Conservation (phyloP, 2,797 vertebrate species). For the Spea hammondii region DNA sequence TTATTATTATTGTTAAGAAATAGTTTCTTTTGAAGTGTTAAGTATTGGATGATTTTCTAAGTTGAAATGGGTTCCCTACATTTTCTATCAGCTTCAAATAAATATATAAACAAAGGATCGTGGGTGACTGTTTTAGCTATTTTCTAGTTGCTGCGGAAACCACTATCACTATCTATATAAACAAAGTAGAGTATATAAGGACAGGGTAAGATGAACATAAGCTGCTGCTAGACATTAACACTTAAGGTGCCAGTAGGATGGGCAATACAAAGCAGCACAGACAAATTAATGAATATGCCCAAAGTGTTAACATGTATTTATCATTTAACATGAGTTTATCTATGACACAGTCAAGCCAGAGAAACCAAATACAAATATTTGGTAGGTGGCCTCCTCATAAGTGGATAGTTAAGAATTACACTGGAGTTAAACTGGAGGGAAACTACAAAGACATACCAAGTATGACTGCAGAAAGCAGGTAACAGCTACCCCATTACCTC, state of each 20-base stretch:
- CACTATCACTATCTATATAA: constrained; percentile 43
- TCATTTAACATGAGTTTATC: too few relatives aligned
- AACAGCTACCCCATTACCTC: too few relatives aligned
- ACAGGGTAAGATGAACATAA: constrained; percentile 28
- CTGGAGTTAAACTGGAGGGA: too few relatives aligned
- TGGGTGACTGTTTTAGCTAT: constrained; percentile 38
- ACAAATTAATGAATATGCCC: neutral
- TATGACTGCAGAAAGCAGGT: too few relatives aligned
- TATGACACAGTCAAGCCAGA: too few relatives aligned
- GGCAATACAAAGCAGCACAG: neutral
- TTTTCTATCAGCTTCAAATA: constrained; percentile 37
- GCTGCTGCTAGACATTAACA: constrained; percentile 33
- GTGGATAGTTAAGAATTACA: too few relatives aligned
- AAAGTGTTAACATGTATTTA: too few relatives aligned
- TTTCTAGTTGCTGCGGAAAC: constrained; percentile 42
- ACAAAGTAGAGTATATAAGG: constrained; percentile 40
- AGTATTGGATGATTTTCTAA: constrained; percentile 10
- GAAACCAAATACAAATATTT: too few relatives aligned
- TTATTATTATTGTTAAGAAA: too few relatives aligned
- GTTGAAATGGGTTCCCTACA: neutral
- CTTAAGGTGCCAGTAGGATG: neutral
- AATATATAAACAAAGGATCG: constrained; percentile 43
- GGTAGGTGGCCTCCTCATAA: too few relatives aligned
- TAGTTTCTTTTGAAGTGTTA: constrained; percentile 6
- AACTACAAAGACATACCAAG: too few relatives aligned